Conservation (phyloP, 1,140 invertebrate species). For the Musca vetustissima region DNA sequence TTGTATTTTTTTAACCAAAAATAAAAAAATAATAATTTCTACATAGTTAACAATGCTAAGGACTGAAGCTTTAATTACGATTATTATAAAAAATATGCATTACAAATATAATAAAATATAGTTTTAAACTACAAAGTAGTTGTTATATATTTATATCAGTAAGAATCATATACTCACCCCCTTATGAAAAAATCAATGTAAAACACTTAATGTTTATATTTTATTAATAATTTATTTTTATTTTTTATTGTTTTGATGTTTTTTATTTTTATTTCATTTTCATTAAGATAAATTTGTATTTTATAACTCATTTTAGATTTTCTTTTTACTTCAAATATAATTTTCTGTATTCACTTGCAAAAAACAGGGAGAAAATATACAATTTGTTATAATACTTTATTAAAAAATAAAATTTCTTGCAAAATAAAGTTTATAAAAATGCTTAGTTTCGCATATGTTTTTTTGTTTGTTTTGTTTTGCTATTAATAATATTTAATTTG, state of each 20-base stretch:
- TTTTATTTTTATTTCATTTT: no score
- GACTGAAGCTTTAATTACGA: constrained; percentile 19
- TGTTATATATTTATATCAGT: background rate
- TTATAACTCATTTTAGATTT: background rate
- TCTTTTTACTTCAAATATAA: no score
- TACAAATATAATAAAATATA: background rate
- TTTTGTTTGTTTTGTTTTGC: no score
- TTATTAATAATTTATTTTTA: constrained; percentile 18
- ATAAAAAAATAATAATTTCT: background rate
- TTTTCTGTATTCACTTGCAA: no score
- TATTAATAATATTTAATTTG: constrained; percentile 2
- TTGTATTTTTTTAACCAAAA: background rate
- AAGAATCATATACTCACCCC: constrained; percentile 9
- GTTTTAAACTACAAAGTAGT: constrained; percentile 4
- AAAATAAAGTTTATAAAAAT: constrained; percentile 13
- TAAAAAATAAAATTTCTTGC: constrained; percentile 2
- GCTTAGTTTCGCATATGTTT: no score
- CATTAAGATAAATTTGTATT: background rate
- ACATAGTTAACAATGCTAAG: constrained; percentile 1
- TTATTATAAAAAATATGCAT: background rate
- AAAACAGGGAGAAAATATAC: background rate
- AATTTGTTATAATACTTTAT: background rate
- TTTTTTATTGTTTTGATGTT: constrained; percentile 1
- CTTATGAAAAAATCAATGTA: background rate
- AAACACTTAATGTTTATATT: background rate